Conservation (phyloP, 2,888 invertebrate genomes). For the Lysandra bellargus region DNA sequence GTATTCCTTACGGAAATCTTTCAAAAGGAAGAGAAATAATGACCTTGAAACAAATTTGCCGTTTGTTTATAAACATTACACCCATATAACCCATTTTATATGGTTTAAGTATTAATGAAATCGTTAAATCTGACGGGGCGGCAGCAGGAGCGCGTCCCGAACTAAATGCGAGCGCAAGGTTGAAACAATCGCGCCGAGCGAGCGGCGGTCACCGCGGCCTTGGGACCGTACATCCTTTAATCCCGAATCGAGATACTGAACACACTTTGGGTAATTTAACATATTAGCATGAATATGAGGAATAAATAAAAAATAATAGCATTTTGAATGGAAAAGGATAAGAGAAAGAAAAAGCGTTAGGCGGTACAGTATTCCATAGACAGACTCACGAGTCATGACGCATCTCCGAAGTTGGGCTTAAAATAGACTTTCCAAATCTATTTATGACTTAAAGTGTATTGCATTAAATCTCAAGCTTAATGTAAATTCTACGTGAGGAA, state of each 20-base stretch:
- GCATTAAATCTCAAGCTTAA: neutral
- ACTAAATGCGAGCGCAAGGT: constrained; percentile 67
- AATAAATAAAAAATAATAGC: neutral
- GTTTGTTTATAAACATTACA: constrained; percentile 9
- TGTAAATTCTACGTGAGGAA: neutral
- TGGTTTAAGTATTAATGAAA: constrained; percentile 10
- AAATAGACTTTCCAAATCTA: neutral
- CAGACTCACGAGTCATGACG: neutral
- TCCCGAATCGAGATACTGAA: constrained; percentile 30
- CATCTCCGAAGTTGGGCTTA: neutral
- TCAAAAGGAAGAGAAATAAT: neutral
- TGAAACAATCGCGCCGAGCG: constrained; percentile 63
- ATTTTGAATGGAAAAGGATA: neutral
- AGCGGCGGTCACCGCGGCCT: constrained; percentile 51
- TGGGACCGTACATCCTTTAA: constrained; percentile 31
- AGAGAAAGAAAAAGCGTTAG: neutral
- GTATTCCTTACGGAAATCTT: neutral
- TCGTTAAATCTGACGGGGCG: constrained; percentile 41
- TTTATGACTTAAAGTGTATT: neutral
- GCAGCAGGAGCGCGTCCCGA: constrained; percentile 37
- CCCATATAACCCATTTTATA: neutral
- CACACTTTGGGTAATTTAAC: neutral
- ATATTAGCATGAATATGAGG: neutral
- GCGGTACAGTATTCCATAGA: neutral
- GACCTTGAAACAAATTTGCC: neutral